Conservation (phyloP, 2,113 vertebrate genomes). For the Steatornis caripensis region DNA sequence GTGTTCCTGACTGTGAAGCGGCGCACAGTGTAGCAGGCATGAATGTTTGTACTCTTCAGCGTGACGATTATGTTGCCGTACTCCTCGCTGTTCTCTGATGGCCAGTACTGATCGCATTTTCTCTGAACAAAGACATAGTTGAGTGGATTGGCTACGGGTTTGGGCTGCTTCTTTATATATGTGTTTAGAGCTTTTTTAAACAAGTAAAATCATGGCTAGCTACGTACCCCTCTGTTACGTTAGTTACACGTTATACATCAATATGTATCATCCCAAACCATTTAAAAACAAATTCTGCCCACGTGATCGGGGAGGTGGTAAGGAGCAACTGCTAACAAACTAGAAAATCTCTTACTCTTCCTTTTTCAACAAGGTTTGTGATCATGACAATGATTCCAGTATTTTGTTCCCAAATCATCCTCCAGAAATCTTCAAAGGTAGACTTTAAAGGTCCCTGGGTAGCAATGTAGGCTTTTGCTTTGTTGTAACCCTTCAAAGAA, state of each 20-base stretch:
- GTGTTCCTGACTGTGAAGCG: constrained; percentile 90
- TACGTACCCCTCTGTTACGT: neutral
- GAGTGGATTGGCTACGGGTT: neutral
- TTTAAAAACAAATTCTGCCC: neutral
- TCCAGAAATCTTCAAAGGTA: constrained; percentile 99
- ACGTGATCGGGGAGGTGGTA: neutral
- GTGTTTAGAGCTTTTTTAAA: neutral
- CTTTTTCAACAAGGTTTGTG: constrained; percentile 98
- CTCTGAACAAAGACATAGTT: constrained; percentile 75
- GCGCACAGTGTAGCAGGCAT: constrained; percentile 94
- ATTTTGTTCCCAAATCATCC: constrained; percentile 99
- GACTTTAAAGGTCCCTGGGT: constrained; percentile 98
- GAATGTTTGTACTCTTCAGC: constrained; percentile 91
- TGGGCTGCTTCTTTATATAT: neutral
- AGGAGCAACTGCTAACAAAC: neutral
- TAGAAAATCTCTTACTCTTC: constrained; percentile 81
- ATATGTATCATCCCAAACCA: neutral
- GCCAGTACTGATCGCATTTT: constrained; percentile 99
- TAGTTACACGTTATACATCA: neutral
- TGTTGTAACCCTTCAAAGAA: constrained; percentile 92
- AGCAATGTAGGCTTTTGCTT: constrained; percentile 93
- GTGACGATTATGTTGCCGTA: constrained; percentile 95
- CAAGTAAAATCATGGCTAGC: neutral
- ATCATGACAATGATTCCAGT: constrained; percentile 97
- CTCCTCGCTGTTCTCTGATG: constrained; percentile 92